A percentile compares a stretch with the other conserved stretches of the same genome.
These are phyloP conservation scores for Trochalopteron elliotii DNA, from an alignment of 2,113 vertebrate genomes.

Conservation along the genomic window DNA sequence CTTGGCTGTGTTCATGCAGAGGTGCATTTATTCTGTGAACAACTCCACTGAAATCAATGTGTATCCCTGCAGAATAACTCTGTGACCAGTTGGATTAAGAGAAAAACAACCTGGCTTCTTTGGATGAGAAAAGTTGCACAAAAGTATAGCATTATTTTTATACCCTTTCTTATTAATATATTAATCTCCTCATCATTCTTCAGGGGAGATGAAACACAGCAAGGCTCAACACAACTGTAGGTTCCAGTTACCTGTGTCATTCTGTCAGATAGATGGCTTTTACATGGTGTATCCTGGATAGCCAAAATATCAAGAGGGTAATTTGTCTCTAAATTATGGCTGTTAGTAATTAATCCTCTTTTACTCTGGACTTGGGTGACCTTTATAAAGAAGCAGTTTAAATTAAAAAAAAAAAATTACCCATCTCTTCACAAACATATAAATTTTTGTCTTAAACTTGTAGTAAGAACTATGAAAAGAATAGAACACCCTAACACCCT, in stretches of 20 bases:
- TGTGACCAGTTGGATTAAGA: neutral
- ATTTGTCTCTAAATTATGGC: constrained; percentile 58
- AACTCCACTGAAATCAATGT: neutral
- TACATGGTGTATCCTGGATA: neutral
- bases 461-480: neutral
- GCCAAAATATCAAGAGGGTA: constrained; percentile 42
- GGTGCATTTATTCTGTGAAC: neutral
- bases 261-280: constrained; percentile 28
- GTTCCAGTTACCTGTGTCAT: neutral
- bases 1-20: neutral
- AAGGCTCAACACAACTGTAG: neutral
- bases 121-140: neutral
- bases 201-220: neutral
- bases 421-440: neutral
- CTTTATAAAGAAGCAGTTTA: constrained; percentile 35
- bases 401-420: neutral
- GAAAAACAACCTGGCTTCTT: neutral
- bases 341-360: constrained; percentile 52
- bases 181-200: neutral
- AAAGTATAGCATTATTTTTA: neutral
- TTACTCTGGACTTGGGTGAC: constrained; percentile 33
- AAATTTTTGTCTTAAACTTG: neutral
- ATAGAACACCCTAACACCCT: neutral
- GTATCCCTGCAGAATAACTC: neutral
- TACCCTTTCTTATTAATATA: neutral